Base-by-base conservation (phyloP, 2,797 vertebrate genomes). In the Tragelaphus oryx region DNA sequence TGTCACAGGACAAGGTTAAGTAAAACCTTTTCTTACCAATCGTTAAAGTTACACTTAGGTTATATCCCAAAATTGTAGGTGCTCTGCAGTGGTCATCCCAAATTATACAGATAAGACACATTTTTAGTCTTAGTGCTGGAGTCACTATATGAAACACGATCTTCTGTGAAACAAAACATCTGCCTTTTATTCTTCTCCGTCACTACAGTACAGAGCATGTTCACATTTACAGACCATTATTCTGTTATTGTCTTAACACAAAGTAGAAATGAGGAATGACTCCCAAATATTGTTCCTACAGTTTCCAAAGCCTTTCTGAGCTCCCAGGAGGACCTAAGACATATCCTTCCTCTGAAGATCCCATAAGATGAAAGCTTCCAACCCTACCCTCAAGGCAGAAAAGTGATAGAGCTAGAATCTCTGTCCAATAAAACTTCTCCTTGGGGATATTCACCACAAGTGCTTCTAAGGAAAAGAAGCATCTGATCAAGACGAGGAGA, bases 101-200 rank as follows among this genome's bases (percentile, higher is more conserved):
- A 91, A 87, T 62, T 76, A 93, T 75, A 55, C 50, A 79, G 65
- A 86, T 54, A 65, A 93, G 93, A 92, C 28, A 71, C 41, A 55
- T 3, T 20, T 76, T 60, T 26, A 30, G 13, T 55, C 14, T 91
- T 16, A 26, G 14, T 12, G 52, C 80, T 92, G 90, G 85, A 82
- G 59, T 85, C 17, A 30, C 59, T 59, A 55, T 6, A 54, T 41
- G 4, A 95, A 79, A 81, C 1, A 46, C 0, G 55, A 80, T 74
- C 83, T 91, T 74, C 78, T 71, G 87, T n/a, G 50, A 93, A 92
- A 79, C 10, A 86, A 90, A 92, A 37, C 46, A 12, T 44, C 78
- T 57, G 46, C 20, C 24, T 74, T 89, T 33, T 22, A 37, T 44
- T 48, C 26, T 62, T 13, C 46, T 52, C 44, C 14, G 5, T 28